phyloP scores from a whole-genome alignment of 2,113 vertebrate species.

The Etheostoma spectabile region DNA sequence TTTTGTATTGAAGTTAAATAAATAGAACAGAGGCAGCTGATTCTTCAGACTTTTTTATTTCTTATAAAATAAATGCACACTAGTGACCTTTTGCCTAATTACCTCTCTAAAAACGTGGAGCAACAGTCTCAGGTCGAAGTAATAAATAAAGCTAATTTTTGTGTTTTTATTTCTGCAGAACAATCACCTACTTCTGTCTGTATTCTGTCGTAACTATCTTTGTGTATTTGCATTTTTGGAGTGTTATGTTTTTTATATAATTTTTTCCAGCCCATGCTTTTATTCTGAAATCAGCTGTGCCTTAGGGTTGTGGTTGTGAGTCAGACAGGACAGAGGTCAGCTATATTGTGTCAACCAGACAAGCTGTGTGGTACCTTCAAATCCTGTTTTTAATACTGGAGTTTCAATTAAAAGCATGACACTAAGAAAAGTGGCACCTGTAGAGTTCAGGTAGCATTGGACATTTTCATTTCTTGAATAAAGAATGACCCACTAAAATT shows the following conservation, averaged over 20 bases:
- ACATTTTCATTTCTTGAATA: background rate
- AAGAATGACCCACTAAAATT: background rate
- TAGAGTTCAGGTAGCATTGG: too few relatives aligned
- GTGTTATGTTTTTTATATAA: background rate
- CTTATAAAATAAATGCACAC: background rate
- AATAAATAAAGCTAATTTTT: background rate
- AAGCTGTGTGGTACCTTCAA: conserved; percentile 30
- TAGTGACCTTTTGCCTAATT: background rate
- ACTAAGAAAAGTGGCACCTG: background rate
- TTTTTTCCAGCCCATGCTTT: background rate
- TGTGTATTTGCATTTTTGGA: background rate
- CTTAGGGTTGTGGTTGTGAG: background rate
- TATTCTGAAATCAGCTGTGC: background rate
- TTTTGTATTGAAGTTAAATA: background rate
- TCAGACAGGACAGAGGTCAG: conserved; percentile 14
- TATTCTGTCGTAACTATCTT: background rate
- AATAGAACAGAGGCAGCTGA: background rate
- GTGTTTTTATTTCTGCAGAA: background rate
- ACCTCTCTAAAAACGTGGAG: background rate
- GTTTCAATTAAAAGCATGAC: background rate
- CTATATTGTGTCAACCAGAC: background rate
- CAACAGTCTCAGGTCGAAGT: background rate
- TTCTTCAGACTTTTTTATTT: too few relatives aligned
- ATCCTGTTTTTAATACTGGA: background rate
- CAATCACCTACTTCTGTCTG: background rate